Conservation (phyloP, 2,888 invertebrate species). For the Schizotus pectinicornis region DNA sequence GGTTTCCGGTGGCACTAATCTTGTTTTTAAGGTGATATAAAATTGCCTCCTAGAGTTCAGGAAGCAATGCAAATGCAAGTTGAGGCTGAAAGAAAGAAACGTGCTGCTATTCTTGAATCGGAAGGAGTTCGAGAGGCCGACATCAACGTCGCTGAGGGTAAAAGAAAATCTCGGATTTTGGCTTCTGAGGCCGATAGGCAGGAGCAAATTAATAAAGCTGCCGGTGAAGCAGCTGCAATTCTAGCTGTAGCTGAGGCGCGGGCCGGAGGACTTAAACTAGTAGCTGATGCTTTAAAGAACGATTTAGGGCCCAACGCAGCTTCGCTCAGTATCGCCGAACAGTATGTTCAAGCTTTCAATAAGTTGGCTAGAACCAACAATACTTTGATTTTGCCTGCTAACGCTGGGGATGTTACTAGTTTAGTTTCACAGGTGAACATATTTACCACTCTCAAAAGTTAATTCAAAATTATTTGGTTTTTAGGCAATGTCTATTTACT, state of each 20-base stretch:
- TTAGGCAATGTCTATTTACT: slow-evolving; percentile 70
- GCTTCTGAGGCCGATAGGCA: slow-evolving; percentile 93
- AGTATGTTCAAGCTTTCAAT: slow-evolving; percentile 93
- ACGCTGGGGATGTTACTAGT: slow-evolving; percentile 80
- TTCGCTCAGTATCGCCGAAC: slow-evolving; percentile 89
- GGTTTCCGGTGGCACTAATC: slow-evolving; percentile 25
- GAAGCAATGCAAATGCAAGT: slow-evolving; percentile 99
- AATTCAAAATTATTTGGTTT: slow-evolving; percentile 37
- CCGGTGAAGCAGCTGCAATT: slow-evolving; percentile 91
- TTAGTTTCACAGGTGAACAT: slow-evolving; percentile 78
- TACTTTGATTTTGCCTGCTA: slow-evolving; percentile 92
- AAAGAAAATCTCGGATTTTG: slow-evolving; percentile 87
- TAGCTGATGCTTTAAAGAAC: slow-evolving; percentile 70
- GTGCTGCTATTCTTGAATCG: slow-evolving; percentile 96
- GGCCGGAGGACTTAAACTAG: slow-evolving; percentile 78
- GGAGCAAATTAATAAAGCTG: slow-evolving; percentile 93
- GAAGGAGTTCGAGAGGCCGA: slow-evolving; percentile 92
- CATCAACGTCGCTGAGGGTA: slow-evolving; percentile 97
- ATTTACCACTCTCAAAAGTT: neutral
- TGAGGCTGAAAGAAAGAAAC: slow-evolving; percentile 95
- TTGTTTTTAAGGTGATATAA: slow-evolving; percentile 75
- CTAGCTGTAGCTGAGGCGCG: slow-evolving; percentile 90
- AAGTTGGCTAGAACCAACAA: slow-evolving; percentile 92
- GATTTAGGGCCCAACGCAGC: slow-evolving; percentile 86
- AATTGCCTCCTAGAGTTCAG: slow-evolving; percentile 87